Evolutionary conservation across 2,113 vertebrate species (phyloP).

Genomic region (Apteryx owenii): DNA sequence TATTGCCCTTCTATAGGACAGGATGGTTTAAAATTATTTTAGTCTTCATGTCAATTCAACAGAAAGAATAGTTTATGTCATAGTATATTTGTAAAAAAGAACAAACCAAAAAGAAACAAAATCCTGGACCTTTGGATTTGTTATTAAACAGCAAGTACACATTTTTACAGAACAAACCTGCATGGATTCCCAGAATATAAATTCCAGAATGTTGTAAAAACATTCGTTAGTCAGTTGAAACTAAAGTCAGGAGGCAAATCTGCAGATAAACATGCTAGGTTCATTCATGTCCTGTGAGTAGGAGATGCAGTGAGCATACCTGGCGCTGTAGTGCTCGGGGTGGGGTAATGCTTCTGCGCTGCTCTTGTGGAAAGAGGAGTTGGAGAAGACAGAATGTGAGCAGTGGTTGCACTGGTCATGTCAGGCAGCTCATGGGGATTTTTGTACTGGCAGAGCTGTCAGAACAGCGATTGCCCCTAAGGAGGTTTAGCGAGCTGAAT

Average conservation of each 20-base stretch:
- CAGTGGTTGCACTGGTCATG: neutral
- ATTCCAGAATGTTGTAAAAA: neutral
- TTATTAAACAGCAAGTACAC: neutral
- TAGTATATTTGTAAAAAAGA: neutral
- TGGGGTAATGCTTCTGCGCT: neutral
- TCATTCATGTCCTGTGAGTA: neutral
- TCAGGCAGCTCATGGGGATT: conserved; percentile 26
- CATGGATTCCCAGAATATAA: neutral
- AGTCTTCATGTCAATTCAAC: neutral
- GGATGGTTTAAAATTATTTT: neutral
- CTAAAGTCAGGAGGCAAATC: neutral
- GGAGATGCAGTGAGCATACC: neutral
- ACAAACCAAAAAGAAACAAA: neutral
- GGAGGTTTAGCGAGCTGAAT: neutral
- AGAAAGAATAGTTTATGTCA: neutral
- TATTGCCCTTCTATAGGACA: neutral
- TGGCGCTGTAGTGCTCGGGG: neutral
- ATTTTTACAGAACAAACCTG: neutral
- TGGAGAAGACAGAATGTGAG: neutral
- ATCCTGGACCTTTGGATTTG: neutral
- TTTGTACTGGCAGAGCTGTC: conserved; percentile 6
- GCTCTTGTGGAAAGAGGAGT: conserved; percentile 40
- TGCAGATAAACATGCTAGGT: neutral
- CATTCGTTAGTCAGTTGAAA: neutral
- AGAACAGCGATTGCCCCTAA: neutral